phyloP scores from a whole-genome alignment of 2,888 invertebrate genomes.

The Orgyia antiqua region DNA sequence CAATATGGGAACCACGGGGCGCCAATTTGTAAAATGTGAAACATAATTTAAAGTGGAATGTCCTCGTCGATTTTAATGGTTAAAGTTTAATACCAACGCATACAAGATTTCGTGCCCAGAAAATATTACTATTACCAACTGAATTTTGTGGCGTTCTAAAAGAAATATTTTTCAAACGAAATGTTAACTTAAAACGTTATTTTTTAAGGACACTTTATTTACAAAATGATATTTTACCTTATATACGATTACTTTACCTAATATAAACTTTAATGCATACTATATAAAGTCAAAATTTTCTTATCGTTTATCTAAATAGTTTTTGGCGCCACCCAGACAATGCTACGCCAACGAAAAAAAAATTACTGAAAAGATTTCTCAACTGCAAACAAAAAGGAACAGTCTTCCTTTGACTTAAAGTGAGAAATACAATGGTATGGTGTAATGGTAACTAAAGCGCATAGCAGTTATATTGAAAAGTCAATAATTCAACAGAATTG shows the following conservation, averaged over 20 bases:
- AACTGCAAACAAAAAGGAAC: slow-evolving; percentile 4
- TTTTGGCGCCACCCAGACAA: slow-evolving; percentile 42
- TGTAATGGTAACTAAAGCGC: slow-evolving; percentile 22
- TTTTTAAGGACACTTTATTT: slow-evolving; percentile 1
- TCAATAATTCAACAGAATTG: slow-evolving; percentile 34
- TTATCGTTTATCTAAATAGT: slow-evolving; percentile 6
- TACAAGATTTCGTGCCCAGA: too few species aligned
- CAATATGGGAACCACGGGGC: too few species aligned
- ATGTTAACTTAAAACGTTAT: too few species aligned
- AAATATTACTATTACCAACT: too few species aligned
- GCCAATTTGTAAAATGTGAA: too few species aligned
- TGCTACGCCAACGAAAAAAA: slow-evolving; percentile 35
- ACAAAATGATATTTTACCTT: slow-evolving; percentile 12
- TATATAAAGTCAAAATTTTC: neutral
- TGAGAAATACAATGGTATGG: slow-evolving; percentile 9
- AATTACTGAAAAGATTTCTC: slow-evolving; percentile 13
- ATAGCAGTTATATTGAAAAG: slow-evolving; percentile 33
- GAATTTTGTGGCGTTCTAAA: too few species aligned
- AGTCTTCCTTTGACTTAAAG: neutral
- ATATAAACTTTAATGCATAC: neutral
- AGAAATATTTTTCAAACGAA: too few species aligned
- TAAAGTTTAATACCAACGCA: too few species aligned
- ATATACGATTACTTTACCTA: neutral
- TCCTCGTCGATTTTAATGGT: too few species aligned
- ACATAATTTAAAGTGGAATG: too few species aligned